phyloP scores from a whole-genome alignment of 2,113 vertebrate genomes.

The Calidris pygmaea region DNA sequence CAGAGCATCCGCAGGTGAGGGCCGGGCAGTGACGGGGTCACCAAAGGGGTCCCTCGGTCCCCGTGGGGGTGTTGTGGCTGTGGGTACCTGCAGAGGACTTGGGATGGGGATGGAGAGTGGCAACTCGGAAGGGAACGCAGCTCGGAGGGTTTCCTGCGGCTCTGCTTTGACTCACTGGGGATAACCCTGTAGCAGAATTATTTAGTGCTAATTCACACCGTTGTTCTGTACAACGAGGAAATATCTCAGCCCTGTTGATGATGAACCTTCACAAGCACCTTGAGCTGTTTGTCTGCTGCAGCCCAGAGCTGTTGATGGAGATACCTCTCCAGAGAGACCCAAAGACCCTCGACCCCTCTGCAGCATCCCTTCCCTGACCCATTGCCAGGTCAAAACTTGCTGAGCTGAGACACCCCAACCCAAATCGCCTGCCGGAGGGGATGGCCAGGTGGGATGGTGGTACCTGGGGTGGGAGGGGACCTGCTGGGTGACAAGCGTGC shows the following conservation, averaged over 20 bases:
- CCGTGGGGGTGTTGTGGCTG: fast-evolving
- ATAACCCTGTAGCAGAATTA: not conserved
- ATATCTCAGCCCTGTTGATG: not conserved
- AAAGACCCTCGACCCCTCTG: not conserved
- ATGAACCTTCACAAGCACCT: not conserved
- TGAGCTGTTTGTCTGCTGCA: not conserved
- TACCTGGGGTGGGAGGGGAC: too few species aligned
- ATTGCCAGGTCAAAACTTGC: not conserved
- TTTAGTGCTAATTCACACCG: not conserved
- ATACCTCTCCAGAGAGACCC: not conserved
- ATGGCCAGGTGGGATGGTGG: fast-evolving
- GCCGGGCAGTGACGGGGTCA: not conserved
- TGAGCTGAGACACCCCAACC: not conserved
- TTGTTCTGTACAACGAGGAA: not conserved
- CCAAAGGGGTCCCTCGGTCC: fast-evolving
- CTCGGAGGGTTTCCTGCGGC: not conserved
- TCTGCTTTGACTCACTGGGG: not conserved
- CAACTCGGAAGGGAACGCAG: not conserved
- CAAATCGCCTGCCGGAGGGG: fast-evolving
- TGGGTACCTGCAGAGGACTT: not conserved
- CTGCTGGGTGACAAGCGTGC: not conserved
- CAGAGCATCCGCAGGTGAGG: constrained; percentile 92
- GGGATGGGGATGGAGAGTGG: not conserved
- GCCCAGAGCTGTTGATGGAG: not conserved
- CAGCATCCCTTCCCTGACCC: not conserved